Evolutionary conservation across 2,113 vertebrate species (phyloP), one percentile per base, ranked within the genome.

Genomic region (Zosterops lateralis): DNA sequence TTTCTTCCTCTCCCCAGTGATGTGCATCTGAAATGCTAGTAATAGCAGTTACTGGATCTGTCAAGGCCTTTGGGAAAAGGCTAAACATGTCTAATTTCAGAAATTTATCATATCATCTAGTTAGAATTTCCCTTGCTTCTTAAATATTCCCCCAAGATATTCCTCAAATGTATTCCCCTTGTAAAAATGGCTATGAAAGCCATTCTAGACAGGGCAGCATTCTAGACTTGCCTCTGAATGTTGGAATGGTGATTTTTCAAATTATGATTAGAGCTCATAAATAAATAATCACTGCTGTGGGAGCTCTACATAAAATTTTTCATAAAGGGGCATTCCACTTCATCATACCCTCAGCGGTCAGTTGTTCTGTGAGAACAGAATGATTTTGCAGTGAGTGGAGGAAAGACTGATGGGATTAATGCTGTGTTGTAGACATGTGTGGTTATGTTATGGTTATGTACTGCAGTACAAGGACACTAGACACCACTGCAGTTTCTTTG

Each of bases 81-180:
- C 58, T 86, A 85, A 90, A 72, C 0, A 6, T 72, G 53, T 73
- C 61, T 90, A 94, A 94, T 67, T 88, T 75, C 85, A 89, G 79
- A 70, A 77, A 56, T 5, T 6, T 84, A 17, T 36, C 31, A 56
- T 60, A 15, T 14, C 22, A 58, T 96, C 73, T 70, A 82, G 45
- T 77, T 92, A 60, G 32, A 83, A 38, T 76, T 79, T 62, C 40
- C 26, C 71, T 87, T 73, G 50, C 86, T 84, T 81, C 88, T 91
- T 75, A 84, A 53, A 51, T 89, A 38, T 67, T 95, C 57, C 50
- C 54, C 38, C 60, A 78, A 81, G 61, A 48, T 66, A 45, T 25
- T 89, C 45, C 28, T 74, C 61, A 78, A 28, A 67, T 22, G 16
- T 57, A 66, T 58, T 89, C 15, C n/a, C 28, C 42, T 56, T 85